These are phyloP conservation scores for Bombus confusus DNA, from an alignment of 1,140 invertebrate species.

Conservation along the genomic window DNA sequence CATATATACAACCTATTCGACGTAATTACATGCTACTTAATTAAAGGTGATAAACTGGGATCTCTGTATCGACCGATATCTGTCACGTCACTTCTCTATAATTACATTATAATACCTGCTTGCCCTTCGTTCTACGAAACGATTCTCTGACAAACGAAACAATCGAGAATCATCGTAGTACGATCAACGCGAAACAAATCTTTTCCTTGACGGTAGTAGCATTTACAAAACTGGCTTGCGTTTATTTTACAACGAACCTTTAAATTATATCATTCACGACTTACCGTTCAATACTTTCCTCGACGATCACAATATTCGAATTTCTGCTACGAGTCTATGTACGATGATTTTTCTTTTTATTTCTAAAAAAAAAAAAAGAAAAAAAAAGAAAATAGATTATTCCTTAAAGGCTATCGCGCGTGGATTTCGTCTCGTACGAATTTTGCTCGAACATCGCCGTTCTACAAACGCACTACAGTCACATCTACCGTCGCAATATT, in stretches of 20 bases:
- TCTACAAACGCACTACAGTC: no score
- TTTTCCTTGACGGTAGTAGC: no score
- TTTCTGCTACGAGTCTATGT: background rate
- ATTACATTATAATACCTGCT: conserved; percentile 4
- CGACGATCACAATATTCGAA: background rate
- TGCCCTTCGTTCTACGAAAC: background rate
- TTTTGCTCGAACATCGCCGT: no score
- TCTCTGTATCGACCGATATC: conserved; percentile 26
- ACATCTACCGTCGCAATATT: no score
- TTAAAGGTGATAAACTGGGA: conserved; percentile 52
- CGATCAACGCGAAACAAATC: background rate
- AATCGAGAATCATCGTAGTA: background rate
- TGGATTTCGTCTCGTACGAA: no score
- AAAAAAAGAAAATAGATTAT: background rate
- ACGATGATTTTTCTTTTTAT: background rate
- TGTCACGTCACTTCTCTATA: conserved; percentile 20
- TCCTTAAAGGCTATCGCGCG: no score
- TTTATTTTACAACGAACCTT: conserved; percentile 6
- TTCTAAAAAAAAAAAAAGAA: no score
- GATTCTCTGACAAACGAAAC: background rate
- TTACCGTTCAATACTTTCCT: background rate
- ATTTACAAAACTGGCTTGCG: background rate
- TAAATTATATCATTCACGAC: background rate
- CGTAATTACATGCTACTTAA: conserved; percentile 39
- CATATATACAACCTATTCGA: conserved; percentile 80